These are phyloP conservation scores for Agonopterix subpropinquella DNA, from an alignment of 2,888 invertebrate species.

Conservation along the genomic window DNA sequence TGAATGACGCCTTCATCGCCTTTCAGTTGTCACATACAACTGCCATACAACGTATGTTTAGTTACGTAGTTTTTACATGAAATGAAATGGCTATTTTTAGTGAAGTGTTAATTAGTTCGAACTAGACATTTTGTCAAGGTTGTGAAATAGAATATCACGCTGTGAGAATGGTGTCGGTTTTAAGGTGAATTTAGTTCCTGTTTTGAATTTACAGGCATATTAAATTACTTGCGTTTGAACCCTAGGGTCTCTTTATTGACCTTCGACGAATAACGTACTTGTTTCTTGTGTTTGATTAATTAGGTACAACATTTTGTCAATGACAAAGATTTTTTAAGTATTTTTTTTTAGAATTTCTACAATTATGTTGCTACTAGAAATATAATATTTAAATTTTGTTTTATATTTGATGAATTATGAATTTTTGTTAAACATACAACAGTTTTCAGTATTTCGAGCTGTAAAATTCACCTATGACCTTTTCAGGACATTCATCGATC, in stretches of 20 bases:
- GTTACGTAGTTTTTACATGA: not conserved
- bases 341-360: too few relatives aligned
- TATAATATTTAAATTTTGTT: too few relatives aligned
- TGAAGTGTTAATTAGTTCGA: not conserved
- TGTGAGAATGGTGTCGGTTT: constrained; percentile 22
- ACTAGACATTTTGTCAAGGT: not conserved
- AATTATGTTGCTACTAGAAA: too few relatives aligned
- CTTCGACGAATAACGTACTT: too few relatives aligned
- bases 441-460: not conserved
- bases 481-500: constrained; percentile 37
- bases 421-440: too few relatives aligned
- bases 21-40: too few relatives aligned
- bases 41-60: not conserved
- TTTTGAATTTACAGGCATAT: not conserved
- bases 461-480: constrained; percentile 11
- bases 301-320: too few relatives aligned
- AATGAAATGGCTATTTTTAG: not conserved
- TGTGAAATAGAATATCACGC: not conserved
- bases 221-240: too few relatives aligned
- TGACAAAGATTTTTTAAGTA: too few relatives aligned
- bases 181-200: constrained; percentile 20
- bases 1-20: constrained; percentile 14
- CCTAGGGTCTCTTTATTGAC: too few relatives aligned
- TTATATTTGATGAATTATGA: too few relatives aligned
- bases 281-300: too few relatives aligned